These are phyloP conservation scores for Nyctereutes procyonoides DNA, from an alignment of 2,113 vertebrate genomes.

Conservation along the genomic window DNA sequence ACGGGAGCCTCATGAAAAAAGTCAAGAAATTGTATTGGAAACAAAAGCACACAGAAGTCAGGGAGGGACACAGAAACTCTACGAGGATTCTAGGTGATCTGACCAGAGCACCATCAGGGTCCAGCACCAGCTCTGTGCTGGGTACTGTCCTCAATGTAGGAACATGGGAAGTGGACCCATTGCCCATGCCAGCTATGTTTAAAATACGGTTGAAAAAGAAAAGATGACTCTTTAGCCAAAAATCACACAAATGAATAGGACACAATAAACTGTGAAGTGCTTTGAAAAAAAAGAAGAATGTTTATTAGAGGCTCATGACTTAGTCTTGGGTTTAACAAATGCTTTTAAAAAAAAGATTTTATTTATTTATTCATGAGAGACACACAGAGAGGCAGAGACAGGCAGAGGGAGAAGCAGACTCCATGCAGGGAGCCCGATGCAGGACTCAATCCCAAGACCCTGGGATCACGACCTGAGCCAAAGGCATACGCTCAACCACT, in stretches of 20 bases:
- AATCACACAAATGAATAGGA: slow-evolving; percentile 3
- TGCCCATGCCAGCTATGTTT: neutral
- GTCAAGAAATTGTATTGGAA: neutral
- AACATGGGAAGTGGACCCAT: neutral
- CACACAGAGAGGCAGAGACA: no score
- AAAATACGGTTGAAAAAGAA: neutral
- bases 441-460: no score
- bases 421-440: no score
- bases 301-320: neutral
- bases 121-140: neutral
- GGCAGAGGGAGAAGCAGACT: no score
- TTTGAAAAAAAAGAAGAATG: neutral
- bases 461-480: no score
- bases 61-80: neutral
- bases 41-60: neutral
- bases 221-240: neutral
- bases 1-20: neutral
- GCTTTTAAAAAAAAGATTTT: neutral
- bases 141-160: neutral
- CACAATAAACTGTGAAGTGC: neutral
- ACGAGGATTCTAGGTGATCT: neutral
- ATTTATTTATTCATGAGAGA: no score
- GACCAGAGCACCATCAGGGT: no score
- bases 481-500: no score
- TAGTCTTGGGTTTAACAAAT: neutral